Evolutionary conservation across 2,797 vertebrate species (phyloP).

Genomic region (Schizopygopsis pylzovi): DNA sequence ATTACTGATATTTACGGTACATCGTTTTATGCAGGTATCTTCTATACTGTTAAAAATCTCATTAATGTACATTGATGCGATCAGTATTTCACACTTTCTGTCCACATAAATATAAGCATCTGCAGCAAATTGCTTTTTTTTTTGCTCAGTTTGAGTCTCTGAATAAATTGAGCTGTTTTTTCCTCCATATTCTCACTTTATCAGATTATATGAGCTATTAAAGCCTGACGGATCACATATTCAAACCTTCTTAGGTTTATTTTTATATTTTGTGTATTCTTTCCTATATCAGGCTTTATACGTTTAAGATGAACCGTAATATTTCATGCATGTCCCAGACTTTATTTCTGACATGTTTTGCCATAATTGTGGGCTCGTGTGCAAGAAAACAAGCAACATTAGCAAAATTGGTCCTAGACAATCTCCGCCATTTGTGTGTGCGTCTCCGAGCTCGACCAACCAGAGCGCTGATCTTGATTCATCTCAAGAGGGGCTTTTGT

Average conservation of each 20-base stretch:
- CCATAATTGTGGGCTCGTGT: not conserved
- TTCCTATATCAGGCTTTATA: not conserved
- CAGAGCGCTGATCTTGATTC: slow-evolving; percentile 62
- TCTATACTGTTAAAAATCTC: not conserved
- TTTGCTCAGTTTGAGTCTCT: not conserved
- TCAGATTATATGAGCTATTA: not conserved
- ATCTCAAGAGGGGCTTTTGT: slow-evolving; percentile 61
- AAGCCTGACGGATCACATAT: not conserved
- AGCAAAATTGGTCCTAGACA: slow-evolving; percentile 59
- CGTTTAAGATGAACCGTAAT: not conserved
- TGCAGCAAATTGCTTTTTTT: not conserved
- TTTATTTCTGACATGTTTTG: not conserved
- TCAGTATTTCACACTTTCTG: too few relatives aligned
- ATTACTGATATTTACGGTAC: not conserved
- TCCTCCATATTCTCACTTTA: not conserved
- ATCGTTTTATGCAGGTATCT: not conserved
- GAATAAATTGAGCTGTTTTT: not conserved
- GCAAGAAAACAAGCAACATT: slow-evolving; percentile 12
- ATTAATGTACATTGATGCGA: not conserved
- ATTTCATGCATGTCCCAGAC: not conserved
- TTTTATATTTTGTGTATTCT: not conserved
- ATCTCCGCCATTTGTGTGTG: slow-evolving; percentile 60
- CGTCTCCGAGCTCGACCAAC: slow-evolving; percentile 58
- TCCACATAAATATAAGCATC: not conserved
- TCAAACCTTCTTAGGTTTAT: not conserved